Evolutionary conservation across 2,888 invertebrate genomes (phyloP), one percentile per base, ranked within the genome.

Genomic region (Cheilosia impressa): DNA sequence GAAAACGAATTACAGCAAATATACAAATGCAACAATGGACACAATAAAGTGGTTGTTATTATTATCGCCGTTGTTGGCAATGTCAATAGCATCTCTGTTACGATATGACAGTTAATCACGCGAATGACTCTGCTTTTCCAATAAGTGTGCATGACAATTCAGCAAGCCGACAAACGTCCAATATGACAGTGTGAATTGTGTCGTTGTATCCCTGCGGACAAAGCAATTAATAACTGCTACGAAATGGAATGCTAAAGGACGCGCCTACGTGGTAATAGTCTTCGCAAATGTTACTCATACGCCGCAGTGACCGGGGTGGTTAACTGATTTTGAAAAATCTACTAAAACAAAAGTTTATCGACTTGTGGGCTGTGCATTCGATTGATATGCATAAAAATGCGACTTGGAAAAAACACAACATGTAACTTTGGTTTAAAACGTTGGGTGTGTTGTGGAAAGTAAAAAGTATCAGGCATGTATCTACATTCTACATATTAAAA

Each of bases 21-120:
- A 57, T 34, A 43, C 53, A 6, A 43, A 34, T 60, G 52, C 17
- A 63, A 83, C 47, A 68, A 72, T 68, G 17, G 19, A 47, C n/a
- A 19, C 4, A 15, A 50, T 58, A 15, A 55, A 43, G 31, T 17
- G 38, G 5, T 24, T 38, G 17, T 31, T 19, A 17, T 31, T 62
- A 22, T 65, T 15, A 31, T 22, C 17, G 50, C 17, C 13, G 50
- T 45, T 60, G 57, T 62, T 22, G 10, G 34, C 60, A 69, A 77
- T 69, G 68, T 77, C 77, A 77, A 69, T 77, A 69, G 62, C 69
- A 76, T 69, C 45, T 69, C 47, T 50, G 52, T 69, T 55, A 55
- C 63, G 63, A 31, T 55, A 55, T 78, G 69, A 22, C 55, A 22
- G 55, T 76, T 68, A 60, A 27, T 75, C 65, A 65, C 60, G 41